Percentiles rank a stretch among this genome's conserved stretches.
phyloP scores from a whole-genome alignment of 2,888 invertebrate genomes.

The Nebria salina region DNA sequence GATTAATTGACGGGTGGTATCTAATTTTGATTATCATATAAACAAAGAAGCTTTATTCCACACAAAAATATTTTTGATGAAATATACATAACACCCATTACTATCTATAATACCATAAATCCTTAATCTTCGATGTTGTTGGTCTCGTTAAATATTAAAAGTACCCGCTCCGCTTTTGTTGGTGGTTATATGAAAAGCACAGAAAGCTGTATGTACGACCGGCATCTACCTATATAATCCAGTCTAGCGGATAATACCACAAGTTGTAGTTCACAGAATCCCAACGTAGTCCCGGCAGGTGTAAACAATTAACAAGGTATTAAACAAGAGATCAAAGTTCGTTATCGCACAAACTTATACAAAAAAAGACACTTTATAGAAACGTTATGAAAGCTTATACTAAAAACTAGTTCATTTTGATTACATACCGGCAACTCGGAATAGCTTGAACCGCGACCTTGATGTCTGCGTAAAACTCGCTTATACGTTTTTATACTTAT shows the following conservation, averaged over 20 bases:
- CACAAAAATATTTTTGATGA: not conserved
- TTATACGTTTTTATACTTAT: no score
- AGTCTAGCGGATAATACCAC: not conserved
- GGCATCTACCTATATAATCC: not conserved
- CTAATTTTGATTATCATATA: no score
- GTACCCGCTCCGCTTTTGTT: not conserved
- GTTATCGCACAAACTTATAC: not conserved
- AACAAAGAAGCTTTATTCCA: not conserved
- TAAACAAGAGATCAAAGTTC: not conserved
- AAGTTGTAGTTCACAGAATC: not conserved
- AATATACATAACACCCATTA: not conserved
- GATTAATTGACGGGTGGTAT: no score
- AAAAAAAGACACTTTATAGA: not conserved
- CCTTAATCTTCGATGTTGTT: not conserved
- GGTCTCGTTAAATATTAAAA: not conserved
- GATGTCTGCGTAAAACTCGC: no score
- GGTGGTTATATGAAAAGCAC: not conserved
- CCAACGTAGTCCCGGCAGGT: not conserved
- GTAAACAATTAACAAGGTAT: not conserved
- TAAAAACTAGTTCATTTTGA: not conserved
- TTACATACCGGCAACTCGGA: no score
- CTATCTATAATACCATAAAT: not conserved
- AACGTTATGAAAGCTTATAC: not conserved
- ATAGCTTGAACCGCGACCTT: no score
- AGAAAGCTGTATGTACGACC: not conserved